A percentile compares a stretch with the other conserved stretches of the same genome.
Conservation (phyloP, 1,140 invertebrate genomes). For the Aphelinus certus region DNA sequence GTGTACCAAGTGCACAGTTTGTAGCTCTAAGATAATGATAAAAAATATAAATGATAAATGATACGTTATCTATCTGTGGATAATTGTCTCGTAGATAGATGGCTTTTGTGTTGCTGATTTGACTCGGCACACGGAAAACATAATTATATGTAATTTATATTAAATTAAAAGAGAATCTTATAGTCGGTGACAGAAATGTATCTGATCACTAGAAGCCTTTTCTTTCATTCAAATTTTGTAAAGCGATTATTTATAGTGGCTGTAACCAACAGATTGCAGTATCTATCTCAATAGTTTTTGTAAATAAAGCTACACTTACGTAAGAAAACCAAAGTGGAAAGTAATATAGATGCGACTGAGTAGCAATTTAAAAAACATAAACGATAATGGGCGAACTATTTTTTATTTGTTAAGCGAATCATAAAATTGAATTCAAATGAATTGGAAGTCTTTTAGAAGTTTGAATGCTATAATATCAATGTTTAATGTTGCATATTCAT, state of each 20-base stretch:
- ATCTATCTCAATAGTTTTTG: constrained; percentile 10
- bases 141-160: no score
- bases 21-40: constrained; percentile 23
- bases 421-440: constrained; percentile 7
- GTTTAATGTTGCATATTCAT: constrained; percentile 52
- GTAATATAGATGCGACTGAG: constrained; percentile 17
- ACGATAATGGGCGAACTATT: neutral
- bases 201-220: no score
- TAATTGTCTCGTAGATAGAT: neutral
- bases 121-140: constrained; percentile 9
- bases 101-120: constrained; percentile 3
- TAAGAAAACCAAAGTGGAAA: neutral
- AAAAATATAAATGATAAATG: neutral
- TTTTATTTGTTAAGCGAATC: constrained; percentile 2
- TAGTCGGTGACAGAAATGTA: no score
- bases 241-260: no score
- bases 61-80: neutral
- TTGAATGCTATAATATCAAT: constrained; percentile 36
- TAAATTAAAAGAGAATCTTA: no score
- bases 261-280: no score
- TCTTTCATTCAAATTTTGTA: no score
- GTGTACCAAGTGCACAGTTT: constrained; percentile 31
- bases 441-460: constrained; percentile 31
- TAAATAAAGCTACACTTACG: constrained; percentile 17
- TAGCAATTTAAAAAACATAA: neutral